Base-by-base conservation (phyloP, 2,888 invertebrate genomes). In the Alloscopus bannaensis region DNA sequence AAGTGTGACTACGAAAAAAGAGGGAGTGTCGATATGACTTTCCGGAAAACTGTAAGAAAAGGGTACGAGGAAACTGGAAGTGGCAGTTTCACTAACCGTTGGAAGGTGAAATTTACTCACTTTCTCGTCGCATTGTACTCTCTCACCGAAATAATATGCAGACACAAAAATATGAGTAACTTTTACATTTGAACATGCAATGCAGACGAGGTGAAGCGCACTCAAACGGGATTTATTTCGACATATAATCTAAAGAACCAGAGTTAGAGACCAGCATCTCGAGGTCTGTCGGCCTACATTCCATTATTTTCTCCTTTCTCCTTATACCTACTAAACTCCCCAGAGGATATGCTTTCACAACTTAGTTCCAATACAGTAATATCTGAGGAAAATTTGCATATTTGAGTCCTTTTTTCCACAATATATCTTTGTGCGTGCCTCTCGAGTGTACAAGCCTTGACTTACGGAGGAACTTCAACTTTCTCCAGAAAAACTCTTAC, bases 21-120 rank as follows among this genome's bases (percentile, higher is more conserved):
- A 13, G n/a, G n/a, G n/a, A n/a, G n/a, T n/a, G n/a, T n/a, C n/a
- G n/a, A n/a, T n/a, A 42, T 20, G 55, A 59, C 29, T 3, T 59
- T 31, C n/a, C n/a, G n/a, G n/a, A n/a, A n/a, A n/a, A n/a, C n/a
- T n/a, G n/a, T n/a, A n/a, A n/a, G n/a, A n/a, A n/a, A n/a, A n/a
- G n/a, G n/a, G n/a, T n/a, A 11, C 28, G 28, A 59, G 59, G 31
- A 59, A 59, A 59, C 59, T 55, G 59, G 31, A 59, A 59, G 31
- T 59, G 31, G 29, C 31, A 29, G 31, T 50, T 59, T 31, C 31
- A 29, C 31, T 11, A 16, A 45, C 18, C 45, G 8, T 45, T 36
- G 3, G n/a, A n/a, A n/a, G n/a, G n/a, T 47, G n/a, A 24, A 20
- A 52, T 20, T 22, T 52, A 52, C 52, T n/a, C n/a, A n/a, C n/a